phyloP scores from a whole-genome alignment of 2,113 vertebrate genomes.

The Microcebus lehilahytsara region DNA sequence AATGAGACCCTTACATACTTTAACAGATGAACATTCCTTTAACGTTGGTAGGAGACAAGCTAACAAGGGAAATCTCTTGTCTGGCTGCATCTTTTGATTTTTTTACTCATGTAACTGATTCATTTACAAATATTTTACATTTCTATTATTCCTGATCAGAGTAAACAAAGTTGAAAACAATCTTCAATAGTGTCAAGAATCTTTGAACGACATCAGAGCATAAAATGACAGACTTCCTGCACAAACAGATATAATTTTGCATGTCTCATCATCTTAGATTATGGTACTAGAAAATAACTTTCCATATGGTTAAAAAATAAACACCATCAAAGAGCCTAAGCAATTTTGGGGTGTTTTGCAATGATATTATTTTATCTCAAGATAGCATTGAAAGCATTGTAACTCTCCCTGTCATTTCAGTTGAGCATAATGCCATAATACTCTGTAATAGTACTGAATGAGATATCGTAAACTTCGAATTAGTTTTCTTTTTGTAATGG shows the following conservation, averaged over 20 bases:
- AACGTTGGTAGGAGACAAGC: not conserved
- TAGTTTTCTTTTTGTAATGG: not conserved
- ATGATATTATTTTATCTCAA: not conserved
- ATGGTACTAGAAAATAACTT: not conserved
- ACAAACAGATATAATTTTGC: not conserved
- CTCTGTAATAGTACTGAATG: not conserved
- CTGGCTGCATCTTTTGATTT: not conserved
- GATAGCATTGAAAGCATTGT: accelerated
- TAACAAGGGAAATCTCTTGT: not conserved
- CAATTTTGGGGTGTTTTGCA: not conserved
- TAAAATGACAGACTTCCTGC: not conserved
- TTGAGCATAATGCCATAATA: not conserved
- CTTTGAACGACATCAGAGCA: not conserved
- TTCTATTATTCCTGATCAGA: not conserved
- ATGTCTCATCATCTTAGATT: not conserved
- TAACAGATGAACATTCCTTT: not conserved
- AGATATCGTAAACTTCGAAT: not conserved
- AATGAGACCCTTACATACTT: not conserved
- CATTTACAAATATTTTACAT: not conserved
- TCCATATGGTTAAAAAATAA: not conserved
- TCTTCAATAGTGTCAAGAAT: not conserved
- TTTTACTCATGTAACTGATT: not conserved
- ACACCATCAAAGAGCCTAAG: not conserved
- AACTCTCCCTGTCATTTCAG: not conserved
- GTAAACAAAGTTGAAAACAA: not conserved